These are phyloP conservation scores for Lagodon rhomboides DNA, from an alignment of 2,797 vertebrate species.

Conservation along the genomic window DNA sequence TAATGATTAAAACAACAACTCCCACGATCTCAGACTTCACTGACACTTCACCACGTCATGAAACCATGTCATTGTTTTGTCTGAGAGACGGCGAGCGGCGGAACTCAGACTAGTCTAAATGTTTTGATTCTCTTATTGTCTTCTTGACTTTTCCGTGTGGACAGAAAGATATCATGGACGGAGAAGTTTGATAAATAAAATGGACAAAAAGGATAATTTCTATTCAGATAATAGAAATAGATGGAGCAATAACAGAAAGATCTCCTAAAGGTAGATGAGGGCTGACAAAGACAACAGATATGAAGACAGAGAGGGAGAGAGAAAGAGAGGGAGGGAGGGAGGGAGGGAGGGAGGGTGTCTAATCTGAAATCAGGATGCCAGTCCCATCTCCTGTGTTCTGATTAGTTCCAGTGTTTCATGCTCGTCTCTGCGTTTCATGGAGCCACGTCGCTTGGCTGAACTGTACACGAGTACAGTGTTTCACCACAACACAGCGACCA, in stretches of 20 bases:
- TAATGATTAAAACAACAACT: too few species aligned
- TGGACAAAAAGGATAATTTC: neutral
- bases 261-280: slow-evolving; percentile 16
- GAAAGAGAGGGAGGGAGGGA: slow-evolving; percentile 6
- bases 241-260: neutral
- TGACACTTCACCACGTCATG: too few species aligned
- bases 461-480: slow-evolving; percentile 32
- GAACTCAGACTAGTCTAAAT: neutral
- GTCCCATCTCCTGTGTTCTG: slow-evolving; percentile 66
- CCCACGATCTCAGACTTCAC: too few species aligned
- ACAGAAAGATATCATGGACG: neutral
- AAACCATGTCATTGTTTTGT: neutral
- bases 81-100: too few species aligned
- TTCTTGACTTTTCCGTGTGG: neutral
- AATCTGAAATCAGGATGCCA: slow-evolving; percentile 82
- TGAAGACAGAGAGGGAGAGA: slow-evolving; percentile 9
- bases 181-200: neutral
- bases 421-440: slow-evolving; percentile 67
- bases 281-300: slow-evolving; percentile 34
- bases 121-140: neutral
- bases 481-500: slow-evolving; percentile 24
- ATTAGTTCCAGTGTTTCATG: slow-evolving; percentile 80
- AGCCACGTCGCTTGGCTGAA: slow-evolving; percentile 56
- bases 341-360: slow-evolving; percentile 46
- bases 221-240: neutral